Evolutionary conservation across 2,888 invertebrate genomes (phyloP), one percentile per base, ranked within the genome.

Genomic region (Drosophila neutralis): DNA sequence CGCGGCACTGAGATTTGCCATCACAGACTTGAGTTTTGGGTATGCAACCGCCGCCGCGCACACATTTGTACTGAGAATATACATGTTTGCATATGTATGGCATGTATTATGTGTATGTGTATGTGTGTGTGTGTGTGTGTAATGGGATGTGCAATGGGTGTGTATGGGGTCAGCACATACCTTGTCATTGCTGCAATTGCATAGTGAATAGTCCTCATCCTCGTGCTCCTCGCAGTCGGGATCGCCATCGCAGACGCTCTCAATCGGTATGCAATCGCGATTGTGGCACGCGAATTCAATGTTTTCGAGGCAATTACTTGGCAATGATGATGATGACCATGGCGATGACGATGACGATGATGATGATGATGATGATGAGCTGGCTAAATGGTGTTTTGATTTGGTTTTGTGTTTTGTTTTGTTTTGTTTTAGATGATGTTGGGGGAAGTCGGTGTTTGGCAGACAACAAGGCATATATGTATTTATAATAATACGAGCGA

Each of bases 181-280:
- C 93, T 93, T 92, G 60, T 92, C 90, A 59, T 78, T 81, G 72
- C 83, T 83, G 80, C 93, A 93, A 65, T 89, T 84, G 85, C 92
- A 92, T 4, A 91, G 74, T 66, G 76, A 71, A 71, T 94, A 94
- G 60, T 87, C 90, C 92, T 97, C 98, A 90, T 98, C 98, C 35
- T 96, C 95, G 1, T 94, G 95, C 74, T 95, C 95, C 0, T 93
- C 92, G 86, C 98, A 98, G 92, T 98, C 98, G n/a, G 94, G 92
- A 81, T 96, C 96, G 11, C 96, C 96, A 92, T 98, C 97, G 93
- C 98, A 98, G 48, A 95, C 95, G 95, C 96, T 97, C 24, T 95
- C 95, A 83, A 94, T 94, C 52, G 96, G 96, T 68, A 97, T 95
- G 84, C 97, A 97, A 52, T 94, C 93, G 18, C 94, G 94, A 72